phyloP scores from a whole-genome alignment of 2,888 invertebrate species.

The Apodemia zela region DNA sequence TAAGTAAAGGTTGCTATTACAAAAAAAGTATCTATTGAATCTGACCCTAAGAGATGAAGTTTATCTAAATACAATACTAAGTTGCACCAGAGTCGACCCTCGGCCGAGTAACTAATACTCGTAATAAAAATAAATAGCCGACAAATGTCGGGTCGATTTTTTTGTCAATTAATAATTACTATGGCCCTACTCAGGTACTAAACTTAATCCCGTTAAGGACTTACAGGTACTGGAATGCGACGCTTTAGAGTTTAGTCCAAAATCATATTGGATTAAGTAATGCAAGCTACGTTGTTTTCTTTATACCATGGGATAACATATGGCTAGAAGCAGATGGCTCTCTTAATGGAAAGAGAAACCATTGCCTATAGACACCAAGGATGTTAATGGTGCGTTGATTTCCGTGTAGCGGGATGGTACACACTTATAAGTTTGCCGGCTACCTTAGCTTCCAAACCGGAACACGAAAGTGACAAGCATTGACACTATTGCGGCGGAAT shows the following conservation, averaged over 20 bases:
- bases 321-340: no score
- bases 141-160: constrained; percentile 65
- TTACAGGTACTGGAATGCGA: constrained; percentile 21
- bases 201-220: constrained; percentile 36
- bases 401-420: no score
- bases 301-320: no score
- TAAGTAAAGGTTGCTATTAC: no score
- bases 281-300: not conserved
- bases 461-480: no score
- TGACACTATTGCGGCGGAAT: no score
- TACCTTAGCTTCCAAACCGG: no score
- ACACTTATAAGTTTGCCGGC: no score
- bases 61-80: no score
- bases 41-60: constrained; percentile 9
- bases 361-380: no score
- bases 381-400: no score
- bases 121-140: constrained; percentile 74
- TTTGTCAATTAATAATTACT: constrained; percentile 79
- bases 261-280: constrained; percentile 1
- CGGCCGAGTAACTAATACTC: constrained; percentile 44
- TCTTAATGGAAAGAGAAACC: no score
- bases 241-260: constrained; percentile 6
- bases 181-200: constrained; percentile 62
- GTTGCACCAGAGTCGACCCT: constrained; percentile 45
- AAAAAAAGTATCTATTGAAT: constrained; percentile 37